Evolutionary conservation across 2,113 vertebrate species (phyloP), one percentile per base, ranked within the genome.

Genomic region (Condylura cristata): DNA sequence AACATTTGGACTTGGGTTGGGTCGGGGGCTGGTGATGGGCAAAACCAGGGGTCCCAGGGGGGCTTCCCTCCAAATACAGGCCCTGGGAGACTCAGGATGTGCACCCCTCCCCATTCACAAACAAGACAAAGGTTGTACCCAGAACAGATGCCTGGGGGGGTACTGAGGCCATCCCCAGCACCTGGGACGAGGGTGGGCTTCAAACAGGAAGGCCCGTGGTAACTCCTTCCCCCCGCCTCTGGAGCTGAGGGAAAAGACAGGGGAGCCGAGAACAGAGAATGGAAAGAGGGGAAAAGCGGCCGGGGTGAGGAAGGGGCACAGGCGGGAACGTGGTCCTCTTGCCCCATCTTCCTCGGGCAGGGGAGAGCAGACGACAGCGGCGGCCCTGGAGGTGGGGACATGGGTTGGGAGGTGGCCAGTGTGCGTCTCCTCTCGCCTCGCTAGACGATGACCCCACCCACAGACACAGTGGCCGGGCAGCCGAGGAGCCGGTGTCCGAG

Each of bases 91-190:
- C 96, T 80, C 66, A 60, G 90, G 61, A 72, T 79, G 74, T 97
- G 95, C 97, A 98, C 97, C 97, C 96, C 96, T 96, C 97, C 96
- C 80, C 97, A 97, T 97, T 97, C 86, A 79, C 60, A 90, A 90
- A 79, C 74, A 91, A 87, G 71, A 97, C 81, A 90, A 91, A 0
- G 22, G 93, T 90, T 39, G 65, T 85, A 91, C 91, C 85, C 78
- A 86, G 87, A 84, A 90, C 26, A 65, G 86, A 86, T 82, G 86
- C 93, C 92, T 79, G 44, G 93, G 56, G 32, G 70, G 84, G 74
- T 83, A 65, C 80, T 53, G 3, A 4, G 17, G 91, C 56, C 84
- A 39, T 51, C 80, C 80, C 89, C 10, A 22, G 83, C 68, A 86
- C 89, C 93, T 91, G 60, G 48, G 82, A 51, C 37, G 75, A 82